Evolutionary conservation across 1,140 invertebrate genomes (phyloP).

Genomic region (Gonatopus flavifemur): DNA sequence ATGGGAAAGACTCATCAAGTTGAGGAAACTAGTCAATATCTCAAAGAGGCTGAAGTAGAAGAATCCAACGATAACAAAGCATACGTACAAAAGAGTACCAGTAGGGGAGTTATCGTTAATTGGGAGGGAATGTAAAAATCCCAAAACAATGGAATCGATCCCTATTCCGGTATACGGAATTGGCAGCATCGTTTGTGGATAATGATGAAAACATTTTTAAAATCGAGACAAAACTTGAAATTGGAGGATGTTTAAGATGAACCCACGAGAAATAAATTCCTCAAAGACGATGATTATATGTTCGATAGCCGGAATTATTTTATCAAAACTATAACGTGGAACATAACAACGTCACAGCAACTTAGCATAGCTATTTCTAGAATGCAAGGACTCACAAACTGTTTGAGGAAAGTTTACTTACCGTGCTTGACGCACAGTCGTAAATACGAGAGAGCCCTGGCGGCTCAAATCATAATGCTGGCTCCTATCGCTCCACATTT

Average conservation of each 20-base stretch:
- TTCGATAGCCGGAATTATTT: conserved; percentile 80
- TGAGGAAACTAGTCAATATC: conserved; percentile 78
- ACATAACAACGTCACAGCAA: conserved; percentile 74
- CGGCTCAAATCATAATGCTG: conserved; percentile 79
- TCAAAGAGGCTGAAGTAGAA: conserved; percentile 73
- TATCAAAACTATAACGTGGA: conserved; percentile 68
- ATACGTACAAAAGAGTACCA: conserved; percentile 66
- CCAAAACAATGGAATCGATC: conserved; percentile 95
- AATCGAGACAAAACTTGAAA: conserved; percentile 47
- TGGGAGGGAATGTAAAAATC: conserved; percentile 99
- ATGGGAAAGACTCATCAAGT: conserved; percentile 83
- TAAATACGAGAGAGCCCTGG: conserved; percentile 80
- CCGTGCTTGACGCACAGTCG: conserved; percentile 65
- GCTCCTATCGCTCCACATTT: conserved; percentile 88
- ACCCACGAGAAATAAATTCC: conserved; percentile 53
- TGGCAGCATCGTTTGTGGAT: conserved; percentile 83
- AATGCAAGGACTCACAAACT: conserved; percentile 79
- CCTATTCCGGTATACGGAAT: conserved; percentile 78
- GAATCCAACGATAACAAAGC: conserved; percentile 56
- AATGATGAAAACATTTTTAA: conserved; percentile 67
- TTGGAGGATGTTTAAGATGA: conserved; percentile 23
- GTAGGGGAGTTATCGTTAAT: conserved; percentile 66
- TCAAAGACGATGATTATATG: conserved; percentile 66
- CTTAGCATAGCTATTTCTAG: conserved; percentile 83
- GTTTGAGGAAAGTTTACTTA: conserved; percentile 60